A percentile compares a stretch with the other conserved stretches of the same genome.
Conservation (phyloP, 1,140 invertebrate species). For the Oryzaephilus surinamensis region DNA sequence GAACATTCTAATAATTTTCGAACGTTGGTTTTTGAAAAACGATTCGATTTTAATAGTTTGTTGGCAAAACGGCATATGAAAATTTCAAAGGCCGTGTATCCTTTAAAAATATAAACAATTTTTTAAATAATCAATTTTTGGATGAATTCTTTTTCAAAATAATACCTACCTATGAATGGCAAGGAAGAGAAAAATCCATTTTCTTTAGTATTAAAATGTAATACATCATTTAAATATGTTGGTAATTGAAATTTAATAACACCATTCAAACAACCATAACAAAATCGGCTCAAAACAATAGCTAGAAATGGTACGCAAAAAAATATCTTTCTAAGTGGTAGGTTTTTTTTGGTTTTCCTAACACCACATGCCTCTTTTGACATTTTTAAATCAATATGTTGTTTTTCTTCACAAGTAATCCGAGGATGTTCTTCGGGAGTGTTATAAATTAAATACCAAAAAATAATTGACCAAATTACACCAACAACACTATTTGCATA, state of each 20-base stretch:
- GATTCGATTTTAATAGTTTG: not conserved
- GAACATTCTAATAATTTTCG: constrained; percentile 2
- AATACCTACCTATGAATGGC: not conserved
- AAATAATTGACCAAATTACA: not conserved
- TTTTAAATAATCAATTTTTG: not conserved
- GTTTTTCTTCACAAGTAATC: constrained; percentile 1
- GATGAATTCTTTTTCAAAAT: too few species aligned
- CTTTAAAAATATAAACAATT: not conserved
- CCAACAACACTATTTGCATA: not conserved
- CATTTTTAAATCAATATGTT: constrained; percentile 1
- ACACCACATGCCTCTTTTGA: not conserved
- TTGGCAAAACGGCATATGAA: not conserved
- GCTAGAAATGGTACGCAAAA: not conserved
- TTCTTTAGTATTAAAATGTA: constrained; percentile 2
- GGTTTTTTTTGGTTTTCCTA: not conserved
- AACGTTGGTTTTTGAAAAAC: not conserved
- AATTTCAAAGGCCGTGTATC: not conserved
- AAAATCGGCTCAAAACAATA: constrained; percentile 1
- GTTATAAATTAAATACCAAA: constrained; percentile 4
- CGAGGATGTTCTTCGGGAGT: constrained; percentile 2
- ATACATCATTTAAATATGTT: constrained; percentile 4
- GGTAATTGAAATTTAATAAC: constrained; percentile 1
- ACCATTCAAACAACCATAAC: not conserved
- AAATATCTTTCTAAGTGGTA: not conserved
- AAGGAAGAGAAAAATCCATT: not conserved